These are phyloP conservation scores for Augochlora pura DNA, from an alignment of 1,140 invertebrate species.

Conservation along the genomic window DNA sequence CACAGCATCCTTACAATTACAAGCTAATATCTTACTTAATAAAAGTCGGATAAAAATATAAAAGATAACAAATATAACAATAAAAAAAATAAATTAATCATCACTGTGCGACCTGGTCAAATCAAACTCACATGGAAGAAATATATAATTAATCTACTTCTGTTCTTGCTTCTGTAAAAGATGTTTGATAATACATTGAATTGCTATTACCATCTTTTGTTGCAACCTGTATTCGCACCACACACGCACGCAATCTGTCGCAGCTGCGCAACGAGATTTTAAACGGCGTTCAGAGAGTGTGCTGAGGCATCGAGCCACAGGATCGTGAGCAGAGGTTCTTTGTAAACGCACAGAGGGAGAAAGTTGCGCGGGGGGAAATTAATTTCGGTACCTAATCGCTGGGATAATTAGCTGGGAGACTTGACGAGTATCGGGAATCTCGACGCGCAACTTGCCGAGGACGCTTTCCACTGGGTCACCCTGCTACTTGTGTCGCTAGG, in stretches of 20 bases:
- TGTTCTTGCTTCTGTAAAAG: too few relatives aligned
- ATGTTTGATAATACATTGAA: too few relatives aligned
- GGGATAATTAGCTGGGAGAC: conserved; percentile 33
- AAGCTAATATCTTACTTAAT: too few relatives aligned
- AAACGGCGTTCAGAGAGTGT: conserved; percentile 11
- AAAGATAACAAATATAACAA: too few relatives aligned
- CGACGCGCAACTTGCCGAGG: background rate
- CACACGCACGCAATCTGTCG: background rate
- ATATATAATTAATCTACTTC: too few relatives aligned
- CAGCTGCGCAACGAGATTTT: conserved; percentile 25
- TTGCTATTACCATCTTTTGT: too few relatives aligned
- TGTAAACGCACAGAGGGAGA: conserved; percentile 8
- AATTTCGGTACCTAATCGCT: conserved; percentile 34
- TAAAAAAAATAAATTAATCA: too few relatives aligned
- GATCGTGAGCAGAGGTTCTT: conserved; percentile 26
- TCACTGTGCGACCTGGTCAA: too few relatives aligned
- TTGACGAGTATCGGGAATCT: conserved; percentile 23
- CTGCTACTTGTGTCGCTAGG: conserved; percentile 12
- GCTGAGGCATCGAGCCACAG: background rate
- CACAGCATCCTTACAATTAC: too few relatives aligned
- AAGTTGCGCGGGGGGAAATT: conserved; percentile 35
- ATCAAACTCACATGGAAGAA: too few relatives aligned
- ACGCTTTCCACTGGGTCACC: conserved; percentile 19
- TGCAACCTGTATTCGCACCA: conserved; percentile 3
- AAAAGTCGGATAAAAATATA: too few relatives aligned